A percentile compares a stretch with the other conserved stretches of the same genome.
These are phyloP conservation scores for Vicugna pacos DNA, from an alignment of 2,113 vertebrate genomes.

Conservation along the genomic window DNA sequence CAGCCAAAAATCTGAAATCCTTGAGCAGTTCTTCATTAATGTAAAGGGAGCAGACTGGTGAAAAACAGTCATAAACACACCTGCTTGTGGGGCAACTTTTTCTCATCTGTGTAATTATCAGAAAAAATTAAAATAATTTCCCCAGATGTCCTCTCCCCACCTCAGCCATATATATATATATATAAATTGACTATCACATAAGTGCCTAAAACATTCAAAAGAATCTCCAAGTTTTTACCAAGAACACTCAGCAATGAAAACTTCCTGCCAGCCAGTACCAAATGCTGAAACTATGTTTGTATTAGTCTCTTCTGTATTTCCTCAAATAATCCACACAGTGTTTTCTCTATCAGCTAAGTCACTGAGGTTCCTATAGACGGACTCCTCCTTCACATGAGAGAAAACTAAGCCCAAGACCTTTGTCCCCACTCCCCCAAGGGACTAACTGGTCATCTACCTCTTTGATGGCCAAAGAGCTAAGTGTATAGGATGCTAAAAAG, in stretches of 20 bases:
- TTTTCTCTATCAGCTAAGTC: neutral
- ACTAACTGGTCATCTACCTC: constrained; percentile 24
- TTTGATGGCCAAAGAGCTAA: constrained; percentile 20
- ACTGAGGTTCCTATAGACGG: neutral
- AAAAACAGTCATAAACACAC: neutral
- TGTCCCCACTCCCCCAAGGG: neutral
- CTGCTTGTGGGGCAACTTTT: neutral
- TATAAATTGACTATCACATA: neutral
- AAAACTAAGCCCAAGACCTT: neutral
- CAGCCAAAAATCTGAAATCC: neutral
- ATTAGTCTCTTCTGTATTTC: neutral
- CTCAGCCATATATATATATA: neutral
- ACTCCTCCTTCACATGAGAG: neutral
- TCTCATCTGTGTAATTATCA: neutral
- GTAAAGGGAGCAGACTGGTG: neutral
- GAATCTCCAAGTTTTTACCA: constrained; percentile 26
- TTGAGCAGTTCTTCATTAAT: constrained; percentile 1
- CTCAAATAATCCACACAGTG: neutral
- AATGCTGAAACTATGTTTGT: neutral
- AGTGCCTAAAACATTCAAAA: constrained; percentile 37
- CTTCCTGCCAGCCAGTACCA: neutral
- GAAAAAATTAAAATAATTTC: neutral
- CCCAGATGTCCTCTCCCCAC: neutral
- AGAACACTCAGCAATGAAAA: constrained; percentile 43
- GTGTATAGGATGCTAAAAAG: constrained; percentile 26